Base-by-base conservation (phyloP, 1,140 invertebrate genomes). In the Temnothorax nylanderi region DNA sequence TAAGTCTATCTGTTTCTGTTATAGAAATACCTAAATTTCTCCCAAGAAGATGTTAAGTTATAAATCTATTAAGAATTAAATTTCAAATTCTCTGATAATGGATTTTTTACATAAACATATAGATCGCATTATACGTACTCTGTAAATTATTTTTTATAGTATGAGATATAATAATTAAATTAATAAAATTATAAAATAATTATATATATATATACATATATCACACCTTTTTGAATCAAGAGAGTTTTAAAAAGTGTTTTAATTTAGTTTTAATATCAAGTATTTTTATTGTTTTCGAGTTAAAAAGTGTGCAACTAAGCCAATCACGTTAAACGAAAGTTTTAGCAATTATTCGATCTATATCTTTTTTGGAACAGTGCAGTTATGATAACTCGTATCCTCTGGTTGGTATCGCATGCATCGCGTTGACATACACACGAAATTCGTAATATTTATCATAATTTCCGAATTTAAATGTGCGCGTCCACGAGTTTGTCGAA, bases 11-110 rank as follows among this genome's bases (percentile, higher is more conserved):
- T n/a, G 21, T 74, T 54, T 54, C 1, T 10, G 26, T 72, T 51
- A 8, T 51, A 8, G 6, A 58, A 75, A 56, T 6, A 37, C 3
- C 11, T 44, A 6, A 74, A 56, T 26, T 7, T 58, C 3, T 41
- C 1, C 11, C 26, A 5, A 56, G n/a, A 75, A 75, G 7, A 3
- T 7, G 13, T 34, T 34, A n/a, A 51, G 4, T n/a, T 54, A n/a
- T 51, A 72, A 34, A 54, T 72, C 4, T 72, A 72, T 72, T 72
- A 18, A 72, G 5, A 56, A 56, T 7, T 75, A 75, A 75, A 72
- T 49, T 71, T 16, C 1, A 34, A 69, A 58, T 37, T 34, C 3
- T 56, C 16, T 37, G 1, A 54, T 74, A 18, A 34, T 6, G 5
- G 10, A 11, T 37, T 11, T 65, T 44, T n/a, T 11, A 37, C 41